Percentiles rank a stretch among this genome's conserved stretches.
Conservation (phyloP, 2,888 invertebrate species). For the Aquatica leii region DNA sequence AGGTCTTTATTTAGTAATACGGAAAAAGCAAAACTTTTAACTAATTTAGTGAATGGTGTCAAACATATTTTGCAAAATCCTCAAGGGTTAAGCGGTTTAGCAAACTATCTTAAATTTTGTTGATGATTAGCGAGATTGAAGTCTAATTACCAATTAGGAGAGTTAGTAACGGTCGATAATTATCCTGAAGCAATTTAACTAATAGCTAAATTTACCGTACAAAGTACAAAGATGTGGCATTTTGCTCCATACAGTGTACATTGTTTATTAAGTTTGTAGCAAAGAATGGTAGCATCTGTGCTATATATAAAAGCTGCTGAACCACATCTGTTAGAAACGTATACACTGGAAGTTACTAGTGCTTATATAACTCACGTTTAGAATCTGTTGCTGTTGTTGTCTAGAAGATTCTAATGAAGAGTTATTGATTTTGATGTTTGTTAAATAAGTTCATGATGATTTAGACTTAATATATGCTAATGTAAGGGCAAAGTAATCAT, state of each 20-base stretch:
- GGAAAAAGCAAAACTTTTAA: conserved; percentile 92
- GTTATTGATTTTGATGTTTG: too few species aligned
- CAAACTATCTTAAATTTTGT: conserved; percentile 99
- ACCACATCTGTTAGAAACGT: conserved; percentile 93
- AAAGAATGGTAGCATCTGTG: conserved; percentile 98
- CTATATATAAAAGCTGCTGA: conserved; percentile 97
- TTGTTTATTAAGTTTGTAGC: conserved; percentile 96
- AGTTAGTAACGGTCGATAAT: conserved; percentile 95
- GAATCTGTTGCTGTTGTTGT: conserved; percentile 90
- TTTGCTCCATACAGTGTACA: conserved; percentile 98
- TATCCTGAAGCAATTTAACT: conserved; percentile 94
- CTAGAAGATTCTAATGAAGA: conserved; percentile 88
- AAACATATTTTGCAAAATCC: conserved; percentile 93
- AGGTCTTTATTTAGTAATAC: conserved; percentile 94
- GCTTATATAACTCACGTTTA: conserved; percentile 94
- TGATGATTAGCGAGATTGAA: conserved; percentile 93
- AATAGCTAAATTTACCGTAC: conserved; percentile 97
- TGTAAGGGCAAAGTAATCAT: too few species aligned
- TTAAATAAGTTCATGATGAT: too few species aligned
- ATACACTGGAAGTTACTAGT: conserved; percentile 95
- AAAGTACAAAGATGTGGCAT: conserved; percentile 97
- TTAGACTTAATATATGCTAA: too few species aligned
- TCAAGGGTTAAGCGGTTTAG: conserved; percentile 91
- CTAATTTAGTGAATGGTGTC: conserved; percentile 90
- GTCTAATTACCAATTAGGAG: conserved; percentile 97